These are phyloP conservation scores for Actinostola sp. DNA, from an alignment of 92 coral and sea anemone genomes.

Conservation along the genomic window DNA sequence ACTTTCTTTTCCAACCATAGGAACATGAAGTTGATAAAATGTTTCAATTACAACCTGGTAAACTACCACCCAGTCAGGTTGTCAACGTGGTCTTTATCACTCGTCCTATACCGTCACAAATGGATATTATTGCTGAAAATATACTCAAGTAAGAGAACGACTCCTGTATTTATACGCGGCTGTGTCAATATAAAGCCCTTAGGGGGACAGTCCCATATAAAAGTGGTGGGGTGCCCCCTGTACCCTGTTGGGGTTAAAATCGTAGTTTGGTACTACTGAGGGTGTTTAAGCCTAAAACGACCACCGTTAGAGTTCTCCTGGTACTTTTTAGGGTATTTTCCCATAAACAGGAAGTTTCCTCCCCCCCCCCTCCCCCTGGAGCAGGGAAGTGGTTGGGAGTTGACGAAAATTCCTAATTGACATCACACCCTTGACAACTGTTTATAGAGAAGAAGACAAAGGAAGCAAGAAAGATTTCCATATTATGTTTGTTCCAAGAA, in stretches of 20 bases:
- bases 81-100: slow-evolving; percentile 88
- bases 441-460: slow-evolving; percentile 79
- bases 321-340: too few species aligned
- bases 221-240: too few species aligned
- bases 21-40: slow-evolving; percentile 98
- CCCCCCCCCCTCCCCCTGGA: neutral
- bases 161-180: too few species aligned
- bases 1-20: slow-evolving; percentile 41
- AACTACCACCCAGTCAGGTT: slow-evolving; percentile 80
- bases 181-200: too few species aligned
- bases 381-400: neutral
- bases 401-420: neutral
- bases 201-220: too few species aligned
- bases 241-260: too few species aligned
- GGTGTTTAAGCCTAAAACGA: too few species aligned
- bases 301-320: too few species aligned
- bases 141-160: slow-evolving; percentile 58
- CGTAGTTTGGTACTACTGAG: too few species aligned
- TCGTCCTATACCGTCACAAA: slow-evolving; percentile 89
- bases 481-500: slow-evolving; percentile 91
- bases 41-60: slow-evolving; percentile 86
- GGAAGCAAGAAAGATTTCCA: slow-evolving; percentile 85
- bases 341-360: too few species aligned
- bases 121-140: slow-evolving; percentile 96
- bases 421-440: neutral